Conservation (phyloP, 2,113 vertebrate genomes). For the Clupea harengus region DNA sequence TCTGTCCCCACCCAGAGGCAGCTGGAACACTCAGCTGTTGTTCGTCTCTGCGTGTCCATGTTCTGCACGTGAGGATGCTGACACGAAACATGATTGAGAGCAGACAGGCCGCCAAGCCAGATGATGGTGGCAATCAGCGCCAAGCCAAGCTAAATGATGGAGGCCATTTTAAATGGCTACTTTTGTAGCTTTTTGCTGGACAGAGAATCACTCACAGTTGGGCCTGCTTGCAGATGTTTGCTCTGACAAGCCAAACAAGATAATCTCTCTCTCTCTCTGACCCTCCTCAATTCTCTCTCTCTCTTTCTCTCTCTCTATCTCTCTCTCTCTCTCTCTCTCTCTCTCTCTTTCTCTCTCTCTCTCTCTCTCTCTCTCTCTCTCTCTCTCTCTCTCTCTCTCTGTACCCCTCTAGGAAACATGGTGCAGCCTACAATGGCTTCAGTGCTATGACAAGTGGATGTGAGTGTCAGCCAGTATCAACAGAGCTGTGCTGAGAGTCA, state of each 20-base stretch:
- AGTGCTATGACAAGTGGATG: constrained; percentile 49
- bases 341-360: background rate
- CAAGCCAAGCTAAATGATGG: background rate
- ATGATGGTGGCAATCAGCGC: background rate
- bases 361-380: background rate
- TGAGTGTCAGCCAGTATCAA: constrained; percentile 65
- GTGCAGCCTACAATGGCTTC: constrained; percentile 61
- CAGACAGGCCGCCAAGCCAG: background rate
- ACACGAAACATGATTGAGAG: constrained; percentile 27
- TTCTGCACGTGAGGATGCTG: constrained; percentile 21
- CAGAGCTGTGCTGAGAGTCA: constrained; percentile 52
- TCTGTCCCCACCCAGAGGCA: constrained; percentile 28
- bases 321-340: background rate
- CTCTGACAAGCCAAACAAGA: background rate
- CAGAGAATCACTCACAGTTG: background rate
- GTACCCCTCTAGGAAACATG: background rate
- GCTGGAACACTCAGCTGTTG: constrained; percentile 48
- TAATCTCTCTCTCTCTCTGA: background rate
- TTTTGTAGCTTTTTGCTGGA: background rate
- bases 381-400: background rate
- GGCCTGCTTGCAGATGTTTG: background rate
- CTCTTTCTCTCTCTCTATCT: background rate
- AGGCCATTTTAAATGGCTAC: background rate
- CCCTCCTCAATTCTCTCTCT: background rate
- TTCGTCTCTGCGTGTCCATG: constrained; percentile 17